phyloP scores from a whole-genome alignment of 92 coral and sea anemone genomes.

The Micromussa lordhowensis region DNA sequence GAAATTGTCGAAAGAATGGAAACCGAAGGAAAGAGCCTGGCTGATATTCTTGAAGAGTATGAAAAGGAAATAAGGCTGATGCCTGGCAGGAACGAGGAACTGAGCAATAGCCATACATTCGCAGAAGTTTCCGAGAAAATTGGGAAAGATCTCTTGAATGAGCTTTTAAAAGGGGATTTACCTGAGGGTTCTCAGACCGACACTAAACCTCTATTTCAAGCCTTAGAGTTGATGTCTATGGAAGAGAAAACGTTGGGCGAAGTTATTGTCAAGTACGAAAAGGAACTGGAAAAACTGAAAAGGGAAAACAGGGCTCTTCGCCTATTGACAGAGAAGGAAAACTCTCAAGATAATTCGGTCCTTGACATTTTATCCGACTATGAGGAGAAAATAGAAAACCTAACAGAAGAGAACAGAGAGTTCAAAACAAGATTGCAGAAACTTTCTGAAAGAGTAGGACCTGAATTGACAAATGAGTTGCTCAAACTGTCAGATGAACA shows the following conservation, averaged over 20 bases:
- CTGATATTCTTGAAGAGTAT: constrained; percentile 29
- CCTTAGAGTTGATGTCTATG: constrained; percentile 49
- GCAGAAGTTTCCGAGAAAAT: constrained; percentile 47
- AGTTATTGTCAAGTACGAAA: constrained; percentile 63
- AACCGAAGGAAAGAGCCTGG: constrained; percentile 32
- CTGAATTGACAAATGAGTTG: constrained; percentile 41
- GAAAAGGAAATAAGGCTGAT: constrained; percentile 35
- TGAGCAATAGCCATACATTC: not conserved
- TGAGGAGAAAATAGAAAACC: constrained; percentile 55
- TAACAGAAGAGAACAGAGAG: constrained; percentile 44
- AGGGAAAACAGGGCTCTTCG: constrained; percentile 41
- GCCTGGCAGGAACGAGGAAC: not conserved
- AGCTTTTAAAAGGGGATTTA: constrained; percentile 31
- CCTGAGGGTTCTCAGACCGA: constrained; percentile 27
- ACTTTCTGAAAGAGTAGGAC: constrained; percentile 54
- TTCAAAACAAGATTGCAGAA: constrained; percentile 41
- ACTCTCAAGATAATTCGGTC: constrained; percentile 18
- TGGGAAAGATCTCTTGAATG: constrained; percentile 48
- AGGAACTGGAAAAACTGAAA: constrained; percentile 36
- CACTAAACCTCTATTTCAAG: constrained; percentile 43
- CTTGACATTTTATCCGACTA: constrained; percentile 62
- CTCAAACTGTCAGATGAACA: constrained; percentile 25
- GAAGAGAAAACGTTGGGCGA: constrained; percentile 58
- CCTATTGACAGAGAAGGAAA: constrained; percentile 19
- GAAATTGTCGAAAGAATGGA: constrained; percentile 17